Base-by-base conservation (phyloP, 1,140 invertebrate species). In the Aleiodes sp. region DNA sequence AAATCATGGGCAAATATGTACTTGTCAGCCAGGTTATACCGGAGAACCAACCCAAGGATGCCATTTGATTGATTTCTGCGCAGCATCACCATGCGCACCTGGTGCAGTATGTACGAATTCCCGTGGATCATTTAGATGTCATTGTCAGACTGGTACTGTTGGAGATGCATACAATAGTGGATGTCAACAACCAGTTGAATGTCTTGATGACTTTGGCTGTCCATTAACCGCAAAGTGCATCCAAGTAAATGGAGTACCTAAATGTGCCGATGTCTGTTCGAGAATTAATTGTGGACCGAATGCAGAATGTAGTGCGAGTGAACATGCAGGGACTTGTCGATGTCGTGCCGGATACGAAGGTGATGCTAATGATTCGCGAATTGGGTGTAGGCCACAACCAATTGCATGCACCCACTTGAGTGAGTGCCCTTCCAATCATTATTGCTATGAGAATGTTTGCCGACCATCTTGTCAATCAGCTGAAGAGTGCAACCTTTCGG, bases 1-100 rank as follows among this genome's bases (percentile, higher is more conserved):
- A 80, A 90, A 91, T 75, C 94, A 95, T 76, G 86, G 87, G 70
- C 76, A 87, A 77, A 79, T 90, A 0, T 96, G 94, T 76, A 91
- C 92, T 74, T 96, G 94, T 81, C 93, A 94, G 80, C 93, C 94
- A 12, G 94, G 94, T 0, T 96, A 91, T 76, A 94, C 93, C 8
- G 94, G 94, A 9, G 90, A 95, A 85, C 89, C 94, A 1, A 79
- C 88, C 9, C 84, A 78, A 31, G 91, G 90, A 12, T 97, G 95
- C 77, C 81, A 87, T 41, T 82, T 92, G 26, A 92, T 96, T 43
- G 92, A 96, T 82, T 94, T 92, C 76, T 97, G 95, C 79, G 86
- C 88, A 10, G 88, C 89, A 71, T 88, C 89, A 64, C 94, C 94
- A 7, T 97, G 95, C 82, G 94, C 92, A n/a, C 89, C 91, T 33